phyloP scores from a whole-genome alignment of 2,113 vertebrate species.

The Scopus umbretta region DNA sequence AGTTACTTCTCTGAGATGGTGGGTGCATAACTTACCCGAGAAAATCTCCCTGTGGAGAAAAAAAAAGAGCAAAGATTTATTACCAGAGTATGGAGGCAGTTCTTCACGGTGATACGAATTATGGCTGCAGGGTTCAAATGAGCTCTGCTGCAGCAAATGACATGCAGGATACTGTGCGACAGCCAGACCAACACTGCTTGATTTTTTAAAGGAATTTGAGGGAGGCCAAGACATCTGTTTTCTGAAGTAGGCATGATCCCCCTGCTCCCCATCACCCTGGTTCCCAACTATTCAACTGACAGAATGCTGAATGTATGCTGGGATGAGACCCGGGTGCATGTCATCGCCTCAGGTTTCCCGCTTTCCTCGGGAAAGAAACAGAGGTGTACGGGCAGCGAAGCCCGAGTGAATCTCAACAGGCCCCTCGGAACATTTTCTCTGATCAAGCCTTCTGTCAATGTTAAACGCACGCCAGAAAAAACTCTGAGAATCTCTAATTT shows the following conservation, averaged over 20 bases:
- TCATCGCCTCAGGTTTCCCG: neutral
- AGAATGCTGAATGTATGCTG: accelerated
- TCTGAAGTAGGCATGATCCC: neutral
- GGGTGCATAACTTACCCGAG: neutral
- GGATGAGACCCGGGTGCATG: neutral
- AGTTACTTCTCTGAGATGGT: neutral
- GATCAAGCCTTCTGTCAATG: neutral
- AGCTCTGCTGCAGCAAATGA: neutral
- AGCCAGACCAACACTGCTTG: neutral
- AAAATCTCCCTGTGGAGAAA: neutral
- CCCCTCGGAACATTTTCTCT: neutral
- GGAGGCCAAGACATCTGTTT: neutral
- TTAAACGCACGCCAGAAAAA: neutral
- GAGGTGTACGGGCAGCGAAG: neutral
- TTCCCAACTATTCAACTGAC: neutral
- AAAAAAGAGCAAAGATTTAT: neutral
- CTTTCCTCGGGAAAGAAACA: neutral
- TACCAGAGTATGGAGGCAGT: neutral
- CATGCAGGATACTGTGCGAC: neutral
- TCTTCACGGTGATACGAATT: neutral
- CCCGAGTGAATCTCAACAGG: neutral
- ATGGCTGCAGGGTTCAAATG: neutral
- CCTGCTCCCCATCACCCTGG: neutral
- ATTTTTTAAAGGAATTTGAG: neutral
- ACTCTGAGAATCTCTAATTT: neutral